These are phyloP conservation scores for Rotaria socialis DNA, from an alignment of 2,888 invertebrate species.

Conservation along the genomic window DNA sequence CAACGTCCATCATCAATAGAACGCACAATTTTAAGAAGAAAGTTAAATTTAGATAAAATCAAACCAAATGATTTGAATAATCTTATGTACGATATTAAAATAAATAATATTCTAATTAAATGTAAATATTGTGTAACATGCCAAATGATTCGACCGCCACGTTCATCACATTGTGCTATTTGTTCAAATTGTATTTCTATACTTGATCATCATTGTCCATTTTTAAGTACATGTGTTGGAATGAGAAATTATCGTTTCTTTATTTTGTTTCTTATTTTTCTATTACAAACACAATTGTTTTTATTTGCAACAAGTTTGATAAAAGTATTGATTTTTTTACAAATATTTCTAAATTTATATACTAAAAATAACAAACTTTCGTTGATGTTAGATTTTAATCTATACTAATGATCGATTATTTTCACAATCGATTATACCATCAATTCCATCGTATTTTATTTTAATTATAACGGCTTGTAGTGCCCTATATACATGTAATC, in stretches of 20 bases:
- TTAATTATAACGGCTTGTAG: background rate
- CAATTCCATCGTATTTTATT: background rate
- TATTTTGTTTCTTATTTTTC: background rate
- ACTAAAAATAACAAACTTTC: too few relatives aligned
- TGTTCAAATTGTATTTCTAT: background rate
- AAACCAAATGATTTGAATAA: background rate
- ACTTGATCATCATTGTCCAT: constrained; percentile 21
- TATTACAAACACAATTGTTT: background rate
- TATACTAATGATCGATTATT: background rate
- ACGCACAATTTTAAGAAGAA: background rate
- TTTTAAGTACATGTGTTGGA: constrained; percentile 11
- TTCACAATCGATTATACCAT: background rate
- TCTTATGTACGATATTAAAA: background rate
- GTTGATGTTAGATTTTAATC: background rate
- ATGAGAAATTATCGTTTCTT: constrained; percentile 12
- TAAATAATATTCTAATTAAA: background rate
- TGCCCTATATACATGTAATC: background rate
- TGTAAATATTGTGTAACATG: constrained; percentile 15
- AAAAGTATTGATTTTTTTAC: background rate
- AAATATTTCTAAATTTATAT: too few relatives aligned
- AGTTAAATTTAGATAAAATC: background rate
- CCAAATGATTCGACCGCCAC: background rate
- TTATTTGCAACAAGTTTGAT: background rate
- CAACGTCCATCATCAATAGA: background rate
- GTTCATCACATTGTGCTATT: constrained; percentile 11